Percentiles rank a stretch among this genome's conserved stretches.
Conservation (phyloP, 2,888 invertebrate species). For the Drosophila kanekoi region DNA sequence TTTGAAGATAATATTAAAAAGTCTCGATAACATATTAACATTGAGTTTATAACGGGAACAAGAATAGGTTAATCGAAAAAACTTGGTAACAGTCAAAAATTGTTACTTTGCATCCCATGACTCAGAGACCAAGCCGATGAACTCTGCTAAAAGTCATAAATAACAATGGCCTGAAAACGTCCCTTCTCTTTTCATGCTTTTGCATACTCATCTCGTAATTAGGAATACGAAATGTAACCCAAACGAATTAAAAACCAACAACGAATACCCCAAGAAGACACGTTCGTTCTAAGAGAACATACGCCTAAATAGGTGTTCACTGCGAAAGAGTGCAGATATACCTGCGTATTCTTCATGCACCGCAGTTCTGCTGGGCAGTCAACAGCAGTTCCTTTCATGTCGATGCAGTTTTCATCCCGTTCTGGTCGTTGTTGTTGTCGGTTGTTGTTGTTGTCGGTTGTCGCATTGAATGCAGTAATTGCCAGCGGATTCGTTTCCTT, state of each 20-base stretch:
- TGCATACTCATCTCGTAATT: conserved; percentile 44
- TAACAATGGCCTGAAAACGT: conserved; percentile 42
- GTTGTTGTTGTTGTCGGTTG: conserved; percentile 5
- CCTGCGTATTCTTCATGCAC: conserved; percentile 3
- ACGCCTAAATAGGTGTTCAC: not conserved
- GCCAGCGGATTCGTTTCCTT: conserved; percentile 26
- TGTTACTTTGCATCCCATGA: conserved; percentile 2
- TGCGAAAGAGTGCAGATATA: conserved; percentile 5
- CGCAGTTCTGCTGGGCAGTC: conserved; percentile 16
- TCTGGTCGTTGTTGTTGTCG: conserved; percentile 8
- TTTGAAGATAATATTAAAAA: too few species aligned
- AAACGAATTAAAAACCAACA: conserved; percentile 19
- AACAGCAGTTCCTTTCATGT: conserved; percentile 19
- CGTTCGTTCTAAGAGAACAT: conserved; percentile 6
- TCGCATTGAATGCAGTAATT: conserved; percentile 25
- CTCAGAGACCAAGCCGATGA: conserved; percentile 7
- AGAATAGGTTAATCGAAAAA: too few species aligned
- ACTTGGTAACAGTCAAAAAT: too few species aligned
- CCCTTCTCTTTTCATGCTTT: conserved; percentile 38
- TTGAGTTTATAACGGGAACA: too few species aligned
- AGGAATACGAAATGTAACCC: conserved; percentile 30
- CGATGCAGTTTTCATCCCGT: conserved; percentile 12
- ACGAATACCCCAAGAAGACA: conserved; percentile 3
- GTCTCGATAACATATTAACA: too few species aligned
- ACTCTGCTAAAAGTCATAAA: conserved; percentile 11